Evolutionary conservation across 2,797 vertebrate genomes (phyloP), one percentile per base, ranked within the genome.

Genomic region (Crax fasciolata): DNA sequence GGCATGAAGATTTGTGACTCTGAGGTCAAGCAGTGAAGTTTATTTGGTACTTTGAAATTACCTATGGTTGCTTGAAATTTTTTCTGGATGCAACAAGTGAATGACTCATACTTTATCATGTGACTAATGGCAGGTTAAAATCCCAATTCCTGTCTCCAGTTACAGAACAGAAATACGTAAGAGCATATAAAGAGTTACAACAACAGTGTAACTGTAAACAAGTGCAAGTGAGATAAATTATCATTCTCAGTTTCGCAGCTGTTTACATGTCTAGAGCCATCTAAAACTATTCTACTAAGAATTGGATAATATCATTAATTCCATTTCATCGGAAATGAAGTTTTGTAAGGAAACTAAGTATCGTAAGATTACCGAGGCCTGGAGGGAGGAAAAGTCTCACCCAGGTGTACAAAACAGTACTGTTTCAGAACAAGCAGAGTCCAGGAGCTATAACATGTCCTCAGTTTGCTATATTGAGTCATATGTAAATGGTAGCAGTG

Each of bases 221-320:
- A 84, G 46, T 84, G 68, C 55, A 93, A 91, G 74, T 44, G 52
- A 74, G 80, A 79, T 61, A 73, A 88, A 91, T 79, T 76, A 81
- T 92, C 72, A 58, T 92, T 91, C 93, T 65, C 67, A 68, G 32
- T 82, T 91, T 84, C 71, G 87, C 65, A 80, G 80, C 51, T 82
- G 62, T 90, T 95, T 96, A 71, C n/a, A 18, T 61, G 21, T 87
- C 67, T 91, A 77, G 55, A 96, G 55, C 83, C 71, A 86, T 84
- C 61, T 91, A 67, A 94, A 95, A 84, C 55, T 61, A 63, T 44
- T 61, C 77, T 84, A 82, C 77, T 0, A 4, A 95, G 93, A 94
- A 63, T 35, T 83, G 61, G 67, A 54, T 28, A 82, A 52, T 80
- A 74, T 81, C 6, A 52, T 88, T 95, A 76, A 77, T 91, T 88